Percentiles rank a stretch among this genome's conserved stretches.
Conservation (phyloP, 2,888 invertebrate species). For the Thereva nobilitata region DNA sequence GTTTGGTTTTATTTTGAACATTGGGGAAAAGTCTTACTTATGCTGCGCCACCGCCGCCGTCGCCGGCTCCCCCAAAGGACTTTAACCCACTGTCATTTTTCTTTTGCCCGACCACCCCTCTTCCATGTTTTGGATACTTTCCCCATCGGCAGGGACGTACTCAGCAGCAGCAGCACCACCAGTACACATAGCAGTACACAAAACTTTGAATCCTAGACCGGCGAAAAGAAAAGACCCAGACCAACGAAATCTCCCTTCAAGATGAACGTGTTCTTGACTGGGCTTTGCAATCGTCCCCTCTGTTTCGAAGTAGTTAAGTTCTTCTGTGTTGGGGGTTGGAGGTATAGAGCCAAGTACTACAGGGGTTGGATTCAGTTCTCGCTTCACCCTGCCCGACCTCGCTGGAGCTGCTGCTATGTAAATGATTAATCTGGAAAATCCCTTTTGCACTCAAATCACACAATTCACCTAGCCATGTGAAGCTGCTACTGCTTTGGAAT, state of each 20-base stretch:
- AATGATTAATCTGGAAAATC: conserved; percentile 37
- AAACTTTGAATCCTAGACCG: too few species aligned
- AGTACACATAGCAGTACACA: too few species aligned
- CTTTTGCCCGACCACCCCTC: conserved; percentile 2
- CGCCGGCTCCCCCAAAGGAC: not conserved
- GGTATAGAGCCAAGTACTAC: too few species aligned
- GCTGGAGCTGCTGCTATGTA: conserved; percentile 12
- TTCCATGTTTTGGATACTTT: conserved; percentile 11
- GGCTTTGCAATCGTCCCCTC: too few species aligned
- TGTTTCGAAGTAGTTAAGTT: too few species aligned
- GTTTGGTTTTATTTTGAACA: conserved; percentile 30
- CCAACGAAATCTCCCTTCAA: too few species aligned
- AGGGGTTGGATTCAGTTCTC: too few species aligned
- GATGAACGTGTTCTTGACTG: too few species aligned
- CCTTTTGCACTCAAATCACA: conserved; percentile 34
- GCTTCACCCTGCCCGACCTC: too few species aligned
- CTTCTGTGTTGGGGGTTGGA: too few species aligned
- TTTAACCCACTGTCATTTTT: conserved; percentile 18
- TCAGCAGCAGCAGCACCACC: not conserved
- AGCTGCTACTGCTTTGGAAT: conserved; percentile 15
- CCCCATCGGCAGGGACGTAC: not conserved
- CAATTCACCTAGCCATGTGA: conserved; percentile 2
- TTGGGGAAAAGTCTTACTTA: conserved; percentile 33
- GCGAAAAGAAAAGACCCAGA: too few species aligned
- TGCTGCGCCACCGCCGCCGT: conserved; percentile 12